These are phyloP conservation scores for Parazoanthus atlanticus DNA, from an alignment of 92 coral and sea anemone genomes.

Conservation along the genomic window DNA sequence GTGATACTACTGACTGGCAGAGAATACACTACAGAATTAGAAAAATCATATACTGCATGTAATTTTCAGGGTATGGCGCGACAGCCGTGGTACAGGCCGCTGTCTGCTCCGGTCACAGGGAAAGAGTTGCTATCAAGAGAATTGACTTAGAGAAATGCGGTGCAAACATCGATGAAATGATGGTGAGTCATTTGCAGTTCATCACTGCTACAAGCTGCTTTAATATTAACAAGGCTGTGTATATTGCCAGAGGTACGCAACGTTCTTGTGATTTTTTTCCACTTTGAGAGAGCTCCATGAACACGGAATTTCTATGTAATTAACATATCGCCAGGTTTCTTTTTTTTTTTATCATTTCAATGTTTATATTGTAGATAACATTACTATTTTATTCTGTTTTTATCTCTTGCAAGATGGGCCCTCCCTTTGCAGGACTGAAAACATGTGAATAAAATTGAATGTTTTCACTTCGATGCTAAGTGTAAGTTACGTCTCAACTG, in stretches of 20 bases:
- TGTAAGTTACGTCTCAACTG: too few species aligned
- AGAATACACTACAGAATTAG: neutral
- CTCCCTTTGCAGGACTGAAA: too few species aligned
- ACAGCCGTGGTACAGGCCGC: slow-evolving; percentile 99
- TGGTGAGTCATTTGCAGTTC: slow-evolving; percentile 57
- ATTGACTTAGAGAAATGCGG: slow-evolving; percentile 98
- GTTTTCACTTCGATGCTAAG: too few species aligned
- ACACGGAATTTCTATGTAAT: too few species aligned
- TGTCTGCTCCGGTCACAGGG: slow-evolving; percentile 70
- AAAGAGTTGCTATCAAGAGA: slow-evolving; percentile 95
- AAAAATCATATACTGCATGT: neutral
- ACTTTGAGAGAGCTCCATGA: too few species aligned
- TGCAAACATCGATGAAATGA: slow-evolving; percentile 98
- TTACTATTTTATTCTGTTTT: too few species aligned
- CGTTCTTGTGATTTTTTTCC: neutral
- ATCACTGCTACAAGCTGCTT: too few species aligned
- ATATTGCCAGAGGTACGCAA: neutral
- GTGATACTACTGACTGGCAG: neutral
- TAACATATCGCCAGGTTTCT: too few species aligned
- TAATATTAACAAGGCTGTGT: neutral
- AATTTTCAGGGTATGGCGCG: slow-evolving; percentile 85
- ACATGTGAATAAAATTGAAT: too few species aligned
- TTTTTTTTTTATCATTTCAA: too few species aligned
- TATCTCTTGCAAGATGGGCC: too few species aligned
- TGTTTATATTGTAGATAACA: too few species aligned